Evolutionary conservation across 2,888 invertebrate genomes (phyloP), one percentile per base, ranked within the genome.

Genomic region (Deilephila porcellus): DNA sequence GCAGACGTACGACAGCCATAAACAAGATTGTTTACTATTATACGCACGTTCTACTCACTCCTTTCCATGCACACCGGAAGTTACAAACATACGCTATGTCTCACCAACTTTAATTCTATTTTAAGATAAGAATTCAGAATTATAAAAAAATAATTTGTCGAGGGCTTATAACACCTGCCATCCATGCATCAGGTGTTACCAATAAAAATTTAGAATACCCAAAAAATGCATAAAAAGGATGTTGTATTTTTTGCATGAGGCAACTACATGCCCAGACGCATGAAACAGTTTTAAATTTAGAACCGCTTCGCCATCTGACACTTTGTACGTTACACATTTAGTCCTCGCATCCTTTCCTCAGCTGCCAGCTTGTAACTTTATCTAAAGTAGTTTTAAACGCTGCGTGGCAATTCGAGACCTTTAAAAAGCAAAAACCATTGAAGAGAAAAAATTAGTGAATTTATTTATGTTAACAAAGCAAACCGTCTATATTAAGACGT

Each of bases 181-280:
- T 45, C 11, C 6, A 29, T 56, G 56, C 56, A 56, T 20, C 45
- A 67, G 67, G 67, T 67, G 67, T 25, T 67, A 25, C 32, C 73
- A 32, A 60, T 60, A 73, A n/a, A 34, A 19, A 52, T 19, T 0
- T 37, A 52, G 60, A 67, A 64, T 63, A 4, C 14, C 64, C 37
- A 60, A 72, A 76, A 76, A 72, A 67, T 25, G 45, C 45, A 52
- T 14, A 29, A 25, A 25, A 25, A 25, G 17, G 20, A 52, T 67
- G 14, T 64, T 73, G 60, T 73, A 53, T 75, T 74, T 76, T 78
- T 78, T 78, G 78, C 76, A 80, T 72, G 76, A 76, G 78, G 77
- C 77, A 79, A 79, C 78, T 52, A 76, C 76, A 71, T 76, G 76
- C 78, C 70, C 80, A 79, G 78, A 75, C 79, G 78, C 75, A 75